Base-by-base conservation (phyloP, 1,140 invertebrate genomes). In the Aphidius ervi region DNA sequence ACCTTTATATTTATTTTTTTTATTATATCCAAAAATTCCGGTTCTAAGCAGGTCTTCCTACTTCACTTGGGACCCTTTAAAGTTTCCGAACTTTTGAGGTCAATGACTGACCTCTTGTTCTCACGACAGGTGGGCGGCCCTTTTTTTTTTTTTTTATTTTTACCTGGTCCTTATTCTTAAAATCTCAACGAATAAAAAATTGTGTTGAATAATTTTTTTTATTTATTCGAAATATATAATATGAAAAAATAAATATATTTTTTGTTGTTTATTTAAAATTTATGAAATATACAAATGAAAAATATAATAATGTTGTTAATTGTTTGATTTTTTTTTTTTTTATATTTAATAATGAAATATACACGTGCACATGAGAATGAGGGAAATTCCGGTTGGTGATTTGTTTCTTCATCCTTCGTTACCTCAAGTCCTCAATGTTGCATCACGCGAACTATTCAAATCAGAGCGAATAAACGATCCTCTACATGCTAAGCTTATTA, bases 101-200 rank as follows among this genome's bases (percentile, higher is more conserved):
- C 59, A 54, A 60, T 55, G 59, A 60, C 59, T 60, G 59, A 54
- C 23, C 23, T 60, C 59, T 42, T 46, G 59, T 60, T 60, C 39
- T 43, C 52, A 40, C 40, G 52, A 41, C 52, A 54, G 52, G 52
- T 54, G 52, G 42, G 39, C 23, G 23, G 42, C 52, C 52, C 52
- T 54, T 54, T 54, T 37, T 42, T 10, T 54, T 23, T 31, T 31
- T 31, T 31, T 31, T 31, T 31, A 31, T 31, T 31, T 31, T 2
- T 31, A 31, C 23, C 23, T 31, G 23, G 23, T 31, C 4, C 23
- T 31, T 31, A 31, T 31, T 31, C 4, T 31, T 31, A 31, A 31
- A 31, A 31, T 31, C 23, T 31, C 23, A 31, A 31, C 23, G 23
- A 31, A 31, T 31, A 31, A 31, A 31, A 31, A 31, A 31, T 31